Conservation (phyloP, 2,888 invertebrate genomes). For the Pandemis cinnamomeana region DNA sequence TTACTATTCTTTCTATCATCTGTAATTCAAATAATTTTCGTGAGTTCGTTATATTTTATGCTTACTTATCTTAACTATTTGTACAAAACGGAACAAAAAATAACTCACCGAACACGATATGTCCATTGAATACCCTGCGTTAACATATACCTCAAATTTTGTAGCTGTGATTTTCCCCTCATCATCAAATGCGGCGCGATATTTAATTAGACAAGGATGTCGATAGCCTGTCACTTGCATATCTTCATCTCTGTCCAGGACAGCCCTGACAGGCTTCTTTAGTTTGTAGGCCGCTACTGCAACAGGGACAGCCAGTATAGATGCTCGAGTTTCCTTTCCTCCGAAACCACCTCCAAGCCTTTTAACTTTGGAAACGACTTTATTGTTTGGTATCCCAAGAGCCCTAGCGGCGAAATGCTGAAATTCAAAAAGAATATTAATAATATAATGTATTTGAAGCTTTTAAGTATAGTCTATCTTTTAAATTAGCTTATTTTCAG, state of each 20-base stretch:
- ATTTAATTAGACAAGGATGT: constrained; percentile 91
- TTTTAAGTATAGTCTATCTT: not conserved
- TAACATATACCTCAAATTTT: constrained; percentile 87
- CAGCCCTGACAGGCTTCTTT: constrained; percentile 88
- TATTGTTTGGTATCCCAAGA: constrained; percentile 87
- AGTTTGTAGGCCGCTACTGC: constrained; percentile 90
- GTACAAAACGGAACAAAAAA: no score
- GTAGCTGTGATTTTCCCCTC: constrained; percentile 87
- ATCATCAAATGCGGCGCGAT: constrained; percentile 89
- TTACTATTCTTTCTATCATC: constrained; percentile 91
- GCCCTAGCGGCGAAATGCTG: constrained; percentile 86
- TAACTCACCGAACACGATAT: constrained; percentile 86
- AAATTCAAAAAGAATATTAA: constrained; percentile 43
- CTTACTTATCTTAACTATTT: no score
- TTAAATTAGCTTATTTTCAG: not conserved
- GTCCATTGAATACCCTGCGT: constrained; percentile 90
- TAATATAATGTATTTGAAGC: not conserved
- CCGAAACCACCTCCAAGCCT: constrained; percentile 95
- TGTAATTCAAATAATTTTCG: constrained; percentile 61
- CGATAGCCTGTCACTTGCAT: constrained; percentile 92
- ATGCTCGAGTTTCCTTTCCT: constrained; percentile 91
- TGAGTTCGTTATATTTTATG: not conserved
- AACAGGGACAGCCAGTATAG: constrained; percentile 86
- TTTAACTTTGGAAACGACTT: constrained; percentile 88
- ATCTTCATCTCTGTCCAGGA: constrained; percentile 94